Base-by-base conservation (phyloP, 1,140 invertebrate genomes). In the Hycleus cichorii region DNA sequence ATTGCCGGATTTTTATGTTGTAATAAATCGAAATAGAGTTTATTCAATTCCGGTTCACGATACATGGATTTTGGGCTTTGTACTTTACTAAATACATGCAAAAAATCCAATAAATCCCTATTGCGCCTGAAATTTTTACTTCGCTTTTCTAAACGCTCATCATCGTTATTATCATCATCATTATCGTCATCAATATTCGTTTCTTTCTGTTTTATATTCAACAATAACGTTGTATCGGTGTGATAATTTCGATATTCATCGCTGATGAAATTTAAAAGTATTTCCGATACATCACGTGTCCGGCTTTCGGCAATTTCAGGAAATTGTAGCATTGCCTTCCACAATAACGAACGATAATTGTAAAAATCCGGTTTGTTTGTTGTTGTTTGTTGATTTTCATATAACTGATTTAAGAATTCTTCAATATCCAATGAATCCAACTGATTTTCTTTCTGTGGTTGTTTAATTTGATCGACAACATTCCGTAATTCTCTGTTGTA, bases 51-150 rank as follows among this genome's bases (percentile, higher is more conserved):
- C 4, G 82, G 72, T 74, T 93, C 88, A 59, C 83, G 82, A 65
- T 86, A 84, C 45, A 95, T 73, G 6, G 85, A 85, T 72, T 82
- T 85, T 0, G 92, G 92, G 73, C 92, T 93, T 49, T 82, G 83
- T 57, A 94, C 83, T 62, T 87, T 86, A 3, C 85, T 76, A 71
- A 97, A 87, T 18, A 96, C 77, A 61, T 84, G 77, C 64, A 95
- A 76, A 64, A 90, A 82, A 32, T 32, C 7, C 32, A 32, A 32
- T 32, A 32, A 32, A 7, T 32, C 51, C 38, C 43, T 59, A 62
- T 66, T 63, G 47, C 48, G 60, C 39, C 58, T 60, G 40, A 47
- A 26, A 18, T 18, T 18, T 40, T 67, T 66, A 24, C 26, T 4
- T 54, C 32, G 12, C 60, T 52, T 47, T 39, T 7, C 18, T 18